phyloP scores from a whole-genome alignment of 2,797 vertebrate species.

The Pantherophis alleghaniensis region DNA sequence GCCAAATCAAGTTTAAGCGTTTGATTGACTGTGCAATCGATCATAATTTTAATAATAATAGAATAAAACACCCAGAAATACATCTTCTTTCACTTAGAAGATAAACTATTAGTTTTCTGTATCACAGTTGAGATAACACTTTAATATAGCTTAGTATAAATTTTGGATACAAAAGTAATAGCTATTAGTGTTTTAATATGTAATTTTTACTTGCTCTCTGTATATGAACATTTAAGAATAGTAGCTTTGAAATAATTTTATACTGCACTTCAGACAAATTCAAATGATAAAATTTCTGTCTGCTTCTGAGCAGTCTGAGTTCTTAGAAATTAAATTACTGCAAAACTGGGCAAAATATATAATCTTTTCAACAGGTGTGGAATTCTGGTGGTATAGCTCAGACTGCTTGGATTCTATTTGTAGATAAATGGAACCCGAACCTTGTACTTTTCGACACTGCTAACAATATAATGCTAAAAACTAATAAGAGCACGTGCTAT shows the following conservation, averaged over 20 bases:
- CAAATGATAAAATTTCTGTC: slow-evolving; percentile 58
- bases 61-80: neutral
- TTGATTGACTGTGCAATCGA: neutral
- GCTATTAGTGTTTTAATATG: slow-evolving; percentile 44
- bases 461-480: slow-evolving; percentile 1
- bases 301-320: slow-evolving; percentile 48
- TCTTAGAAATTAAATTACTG: slow-evolving; percentile 51
- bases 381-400: slow-evolving; percentile 34
- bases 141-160: slow-evolving; percentile 33
- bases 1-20: neutral
- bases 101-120: neutral
- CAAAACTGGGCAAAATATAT: slow-evolving; percentile 38
- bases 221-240: slow-evolving; percentile 25
- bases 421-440: slow-evolving; percentile 11
- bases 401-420: slow-evolving; percentile 22
- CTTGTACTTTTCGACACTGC: slow-evolving; percentile 12
- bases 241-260: slow-evolving; percentile 34
- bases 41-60: neutral
- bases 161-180: slow-evolving; percentile 29
- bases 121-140: slow-evolving; percentile 10
- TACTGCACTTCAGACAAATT: slow-evolving; percentile 25
- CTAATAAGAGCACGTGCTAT: neutral
- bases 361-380: slow-evolving; percentile 46
- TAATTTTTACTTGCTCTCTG: slow-evolving; percentile 42
- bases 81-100: slow-evolving; percentile 20